Evolutionary conservation across 2,113 vertebrate genomes (phyloP).

Genomic region (Tupaia chinensis): DNA sequence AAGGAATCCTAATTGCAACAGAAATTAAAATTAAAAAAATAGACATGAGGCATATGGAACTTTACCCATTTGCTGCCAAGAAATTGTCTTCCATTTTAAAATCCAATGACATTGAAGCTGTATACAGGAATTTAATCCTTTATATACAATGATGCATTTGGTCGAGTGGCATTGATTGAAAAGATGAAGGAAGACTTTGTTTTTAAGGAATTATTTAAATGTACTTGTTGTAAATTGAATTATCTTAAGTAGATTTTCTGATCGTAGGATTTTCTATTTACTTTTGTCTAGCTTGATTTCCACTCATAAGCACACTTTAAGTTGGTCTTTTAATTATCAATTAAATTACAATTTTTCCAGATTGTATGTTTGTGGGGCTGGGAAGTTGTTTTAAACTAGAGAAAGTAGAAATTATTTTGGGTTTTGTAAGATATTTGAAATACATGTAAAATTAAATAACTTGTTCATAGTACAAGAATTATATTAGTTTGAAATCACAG

Average conservation of each 20-base stretch:
- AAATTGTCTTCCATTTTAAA: constrained; percentile 65
- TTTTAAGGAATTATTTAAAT: constrained; percentile 68
- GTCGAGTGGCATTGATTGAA: constrained; percentile 44
- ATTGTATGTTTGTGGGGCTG: not conserved
- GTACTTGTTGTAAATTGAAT: constrained; percentile 46
- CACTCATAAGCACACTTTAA: not conserved
- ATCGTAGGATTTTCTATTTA: constrained; percentile 42
- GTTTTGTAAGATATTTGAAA: constrained; percentile 54
- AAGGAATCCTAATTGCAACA: constrained; percentile 39
- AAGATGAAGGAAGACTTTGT: constrained; percentile 43
- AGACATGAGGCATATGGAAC: constrained; percentile 56
- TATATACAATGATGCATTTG: constrained; percentile 27
- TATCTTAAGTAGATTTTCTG: constrained; percentile 44
- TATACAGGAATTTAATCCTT: constrained; percentile 37
- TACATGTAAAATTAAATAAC: not conserved
- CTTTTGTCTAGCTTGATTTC: constrained; percentile 43
- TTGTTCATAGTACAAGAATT: not conserved
- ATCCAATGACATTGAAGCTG: constrained; percentile 39
- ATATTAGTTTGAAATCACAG: not conserved
- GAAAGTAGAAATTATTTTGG: constrained; percentile 27
- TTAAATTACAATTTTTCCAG: not conserved
- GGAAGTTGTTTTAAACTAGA: not conserved
- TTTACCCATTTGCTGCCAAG: constrained; percentile 63
- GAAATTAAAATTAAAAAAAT: constrained; percentile 51
- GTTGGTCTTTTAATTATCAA: constrained; percentile 20